Percentiles rank a stretch among this genome's conserved stretches.
These are phyloP conservation scores for Corythucha ciliata DNA, from an alignment of 2,888 invertebrate genomes.

Conservation along the genomic window DNA sequence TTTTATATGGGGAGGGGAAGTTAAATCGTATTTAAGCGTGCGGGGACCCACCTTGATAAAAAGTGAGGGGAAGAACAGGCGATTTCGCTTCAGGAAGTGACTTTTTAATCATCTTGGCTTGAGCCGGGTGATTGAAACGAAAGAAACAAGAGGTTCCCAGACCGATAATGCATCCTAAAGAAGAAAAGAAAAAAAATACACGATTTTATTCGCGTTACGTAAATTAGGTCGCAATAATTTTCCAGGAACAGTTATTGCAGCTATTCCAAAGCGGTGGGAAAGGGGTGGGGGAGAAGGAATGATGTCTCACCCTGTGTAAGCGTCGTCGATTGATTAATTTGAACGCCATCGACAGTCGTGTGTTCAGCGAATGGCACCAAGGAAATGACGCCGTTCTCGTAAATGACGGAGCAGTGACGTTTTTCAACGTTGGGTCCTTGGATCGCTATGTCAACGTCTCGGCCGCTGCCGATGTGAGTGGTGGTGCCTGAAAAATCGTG, in stretches of 20 bases:
- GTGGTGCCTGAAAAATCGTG: constrained; percentile 68
- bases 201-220: too few relatives aligned
- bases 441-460: constrained; percentile 71
- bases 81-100: constrained; percentile 66
- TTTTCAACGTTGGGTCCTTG: constrained; percentile 77
- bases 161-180: constrained; percentile 76
- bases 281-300: too few relatives aligned
- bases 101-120: constrained; percentile 77
- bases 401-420: constrained; percentile 79
- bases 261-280: too few relatives aligned
- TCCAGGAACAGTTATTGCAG: too few relatives aligned
- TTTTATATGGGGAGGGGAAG: background rate
- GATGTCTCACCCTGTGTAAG: constrained; percentile 64
- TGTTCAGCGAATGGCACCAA: constrained; percentile 64
- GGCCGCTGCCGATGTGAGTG: constrained; percentile 67
- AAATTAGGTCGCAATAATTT: too few relatives aligned
- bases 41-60: constrained; percentile 42
- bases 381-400: constrained; percentile 74
- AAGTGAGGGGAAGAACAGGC: constrained; percentile 69
- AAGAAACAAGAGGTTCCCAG: constrained; percentile 85
- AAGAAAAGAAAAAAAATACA: too few relatives aligned
- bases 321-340: constrained; percentile 60
- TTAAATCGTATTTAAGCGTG: background rate
- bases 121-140: constrained; percentile 85
- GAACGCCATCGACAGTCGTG: constrained; percentile 63